These are phyloP conservation scores for Malacoraja senta DNA, from an alignment of 2,797 vertebrate species.

Conservation along the genomic window DNA sequence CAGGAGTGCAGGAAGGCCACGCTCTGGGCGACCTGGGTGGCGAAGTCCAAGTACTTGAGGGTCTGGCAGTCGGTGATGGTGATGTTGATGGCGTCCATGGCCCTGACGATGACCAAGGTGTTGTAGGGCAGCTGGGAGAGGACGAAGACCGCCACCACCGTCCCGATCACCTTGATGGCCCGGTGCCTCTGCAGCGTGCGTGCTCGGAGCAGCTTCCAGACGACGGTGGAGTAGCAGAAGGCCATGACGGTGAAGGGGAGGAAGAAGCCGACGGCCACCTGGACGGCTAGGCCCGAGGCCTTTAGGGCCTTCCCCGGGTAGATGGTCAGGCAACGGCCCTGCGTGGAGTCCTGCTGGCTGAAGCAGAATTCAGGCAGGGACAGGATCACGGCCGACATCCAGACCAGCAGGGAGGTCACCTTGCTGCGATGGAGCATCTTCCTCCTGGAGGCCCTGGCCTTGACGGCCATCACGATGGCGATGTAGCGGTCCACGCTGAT, in stretches of 20 bases:
- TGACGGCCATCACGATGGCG: conserved; percentile 67
- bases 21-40: conserved; percentile 68
- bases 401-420: conserved; percentile 62
- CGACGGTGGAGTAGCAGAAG: conserved; percentile 75
- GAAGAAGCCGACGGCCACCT: conserved; percentile 74
- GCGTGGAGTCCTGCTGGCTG: conserved; percentile 40
- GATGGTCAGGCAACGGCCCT: conserved; percentile 60
- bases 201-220: conserved; percentile 69
- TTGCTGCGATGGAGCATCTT: conserved; percentile 67
- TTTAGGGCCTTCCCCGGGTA: conserved; percentile 61
- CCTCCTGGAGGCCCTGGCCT: conserved; percentile 63
- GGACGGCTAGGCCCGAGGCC: conserved; percentile 63
- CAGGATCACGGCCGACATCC: conserved; percentile 61
- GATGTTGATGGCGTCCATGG: conserved; percentile 52
- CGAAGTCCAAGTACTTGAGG: conserved; percentile 55
- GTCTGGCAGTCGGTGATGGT: conserved; percentile 54
- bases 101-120: conserved; percentile 63
- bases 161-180: conserved; percentile 70
- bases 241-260: conserved; percentile 70
- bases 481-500: conserved; percentile 83
- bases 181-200: conserved; percentile 78
- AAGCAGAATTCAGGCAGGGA: conserved; percentile 78
- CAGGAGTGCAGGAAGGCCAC: conserved; percentile 79
- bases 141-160: conserved; percentile 69
- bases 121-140: conserved; percentile 79